Conservation (phyloP, 2,113 vertebrate genomes). For the Bungarus multicinctus region DNA sequence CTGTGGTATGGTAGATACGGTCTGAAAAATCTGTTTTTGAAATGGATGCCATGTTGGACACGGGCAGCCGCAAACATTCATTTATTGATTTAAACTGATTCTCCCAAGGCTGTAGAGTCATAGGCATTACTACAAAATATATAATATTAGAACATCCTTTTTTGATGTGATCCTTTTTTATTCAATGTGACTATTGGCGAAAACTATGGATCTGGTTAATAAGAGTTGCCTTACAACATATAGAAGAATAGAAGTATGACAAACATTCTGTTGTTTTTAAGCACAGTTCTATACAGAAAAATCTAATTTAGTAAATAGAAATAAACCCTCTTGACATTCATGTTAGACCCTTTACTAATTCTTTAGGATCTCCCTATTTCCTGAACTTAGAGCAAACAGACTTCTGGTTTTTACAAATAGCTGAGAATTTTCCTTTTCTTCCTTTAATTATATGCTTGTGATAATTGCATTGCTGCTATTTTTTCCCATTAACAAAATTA, state of each 20-base stretch:
- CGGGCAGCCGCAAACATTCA: neutral
- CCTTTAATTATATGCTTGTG: constrained; percentile 46
- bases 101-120: neutral
- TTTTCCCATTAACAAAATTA: constrained; percentile 47
- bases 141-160: neutral
- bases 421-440: neutral
- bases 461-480: constrained; percentile 51
- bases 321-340: neutral
- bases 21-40: neutral
- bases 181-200: neutral
- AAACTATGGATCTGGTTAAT: neutral
- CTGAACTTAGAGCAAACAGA: neutral
- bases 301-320: neutral
- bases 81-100: neutral
- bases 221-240: neutral
- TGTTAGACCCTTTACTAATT: neutral
- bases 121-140: neutral
- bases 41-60: neutral
- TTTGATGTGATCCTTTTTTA: neutral
- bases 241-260: neutral
- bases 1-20: neutral
- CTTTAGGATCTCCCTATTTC: neutral
- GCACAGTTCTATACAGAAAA: neutral
- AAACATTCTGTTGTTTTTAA: neutral
- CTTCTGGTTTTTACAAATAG: neutral